Base-by-base conservation (phyloP, 2,888 invertebrate species). In the Patella ulyssiponensis region DNA sequence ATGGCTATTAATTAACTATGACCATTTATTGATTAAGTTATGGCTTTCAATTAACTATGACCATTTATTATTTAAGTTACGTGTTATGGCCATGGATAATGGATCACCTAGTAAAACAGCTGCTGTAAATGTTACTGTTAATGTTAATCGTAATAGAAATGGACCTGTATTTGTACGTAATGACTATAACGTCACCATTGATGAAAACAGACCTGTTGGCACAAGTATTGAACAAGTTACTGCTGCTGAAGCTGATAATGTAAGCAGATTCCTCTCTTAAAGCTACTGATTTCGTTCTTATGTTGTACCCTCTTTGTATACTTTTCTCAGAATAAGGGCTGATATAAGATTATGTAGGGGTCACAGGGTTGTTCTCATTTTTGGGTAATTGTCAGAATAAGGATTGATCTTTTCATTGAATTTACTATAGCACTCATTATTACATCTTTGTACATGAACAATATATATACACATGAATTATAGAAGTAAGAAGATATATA, bases 101-200 rank as follows among this genome's bases (percentile, higher is more conserved):
- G 84, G 85, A 14, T 76, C 83, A 2, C 85, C 84, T 7, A 79
- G 80, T 33, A 77, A 75, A 44, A 80, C 78, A 20, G 78, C 81
- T 12, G 70, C 77, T 23, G 76, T 85, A n/a, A 76, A 81, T 20
- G 84, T 89, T 3, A 85, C 84, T 14, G 86, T 89, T 69, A 83
- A 83, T 71, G 87, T 89, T 12, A 79, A 81, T n/a, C 73, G 88
- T 11, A 89, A 89, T 80, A 81, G 83, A 52, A 83, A 85, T 77
- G 86, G 84, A 27, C 89, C 89, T 27, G 77, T 81, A 11, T 89
- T 89, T 82, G 76, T 74, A 14, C 77, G 76, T 12, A 78, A 78
- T 78, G 76, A 79, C 54, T 79, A 77, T 23, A 75, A 52, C 56
- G 70, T 74, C 23, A 69, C 58, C 20, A 73, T 81, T 11, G 58